Base-by-base conservation (phyloP, 2,888 invertebrate genomes). In the Magallana nippona region DNA sequence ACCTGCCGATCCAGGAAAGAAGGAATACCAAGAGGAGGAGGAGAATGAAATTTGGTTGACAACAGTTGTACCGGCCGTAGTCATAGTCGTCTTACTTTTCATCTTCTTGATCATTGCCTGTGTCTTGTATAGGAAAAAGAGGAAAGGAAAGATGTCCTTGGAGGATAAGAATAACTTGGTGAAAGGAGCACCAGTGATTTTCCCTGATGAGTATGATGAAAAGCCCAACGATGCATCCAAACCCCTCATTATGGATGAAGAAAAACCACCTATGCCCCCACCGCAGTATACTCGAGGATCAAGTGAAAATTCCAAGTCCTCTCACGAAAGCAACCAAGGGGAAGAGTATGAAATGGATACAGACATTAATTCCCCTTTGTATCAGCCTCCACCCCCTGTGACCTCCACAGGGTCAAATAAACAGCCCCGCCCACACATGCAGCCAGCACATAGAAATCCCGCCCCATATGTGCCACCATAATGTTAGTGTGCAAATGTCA, bases 381-480 rank as follows among this genome's bases (percentile, higher is more conserved):
- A 92, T 83, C 90, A 91, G 63, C 93, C 93, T 10, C 92, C 91
- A 1, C 92, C 92, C 44, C 93, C 93, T 60, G 90, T 91, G 78
- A 90, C 90, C 27, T 86, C 91, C 44, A 89, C 91, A 44, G 88
- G 87, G 80, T 89, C 87, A 83, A 91, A 89, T 83, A 92, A 91
- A 86, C 91, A 91, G 81, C 91, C 90, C 27, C 87, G 91, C 11
- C 91, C 92, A 17, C 89, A 92, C 82, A 90, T 92, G 84, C 91
- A 90, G 81, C 97, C 98, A 87, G 97, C 97, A 91, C 98, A 98
- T 96, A 96, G 98, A 93, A 97, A 98, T 95, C 98, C 98, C 81
- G 98, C 98, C 86, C 98, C 98, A 62, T 98, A 99, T 95, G 98
- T 98, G 92, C 98, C 98, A 91, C 98, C 98, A 95, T 98, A 98